Evolutionary conservation across 2,797 vertebrate species (phyloP).

Genomic region (Acropternis orthonyx): DNA sequence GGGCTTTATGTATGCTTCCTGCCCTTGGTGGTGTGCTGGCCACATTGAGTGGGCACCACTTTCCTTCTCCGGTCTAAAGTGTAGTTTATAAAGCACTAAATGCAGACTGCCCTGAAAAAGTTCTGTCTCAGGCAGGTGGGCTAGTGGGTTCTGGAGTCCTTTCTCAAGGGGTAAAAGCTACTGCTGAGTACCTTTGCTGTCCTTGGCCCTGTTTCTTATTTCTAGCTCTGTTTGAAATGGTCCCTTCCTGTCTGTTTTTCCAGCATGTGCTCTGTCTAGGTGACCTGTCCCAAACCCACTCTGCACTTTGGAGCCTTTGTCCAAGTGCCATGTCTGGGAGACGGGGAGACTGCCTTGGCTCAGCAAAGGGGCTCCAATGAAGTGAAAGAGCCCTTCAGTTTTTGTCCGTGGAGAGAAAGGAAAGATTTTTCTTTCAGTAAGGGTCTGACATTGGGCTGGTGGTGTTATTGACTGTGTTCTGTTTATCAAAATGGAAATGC

Average conservation of each 20-base stretch:
- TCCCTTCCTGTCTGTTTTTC: background rate
- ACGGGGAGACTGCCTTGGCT: background rate
- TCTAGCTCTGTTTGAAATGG: background rate
- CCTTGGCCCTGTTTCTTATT: background rate
- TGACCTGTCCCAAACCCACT: background rate
- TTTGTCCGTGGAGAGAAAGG: background rate
- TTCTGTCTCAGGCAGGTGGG: background rate
- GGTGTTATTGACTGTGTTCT: background rate
- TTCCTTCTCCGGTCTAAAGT: background rate
- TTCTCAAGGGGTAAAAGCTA: background rate
- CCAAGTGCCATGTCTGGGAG: background rate
- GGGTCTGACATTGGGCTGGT: background rate
- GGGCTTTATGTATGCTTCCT: background rate
- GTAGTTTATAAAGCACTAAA: background rate
- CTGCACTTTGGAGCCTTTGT: background rate
- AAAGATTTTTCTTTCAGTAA: background rate
- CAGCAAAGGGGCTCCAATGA: background rate
- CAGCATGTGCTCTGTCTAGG: background rate
- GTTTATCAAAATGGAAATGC: conserved; percentile 3
- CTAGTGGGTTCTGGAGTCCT: background rate
- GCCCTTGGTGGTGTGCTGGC: background rate
- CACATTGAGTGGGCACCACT: accelerated
- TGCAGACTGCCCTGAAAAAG: background rate
- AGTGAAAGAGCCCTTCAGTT: background rate
- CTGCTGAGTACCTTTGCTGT: background rate